phyloP scores from a whole-genome alignment of 2,113 vertebrate species.

The Poecilia latipinna region DNA sequence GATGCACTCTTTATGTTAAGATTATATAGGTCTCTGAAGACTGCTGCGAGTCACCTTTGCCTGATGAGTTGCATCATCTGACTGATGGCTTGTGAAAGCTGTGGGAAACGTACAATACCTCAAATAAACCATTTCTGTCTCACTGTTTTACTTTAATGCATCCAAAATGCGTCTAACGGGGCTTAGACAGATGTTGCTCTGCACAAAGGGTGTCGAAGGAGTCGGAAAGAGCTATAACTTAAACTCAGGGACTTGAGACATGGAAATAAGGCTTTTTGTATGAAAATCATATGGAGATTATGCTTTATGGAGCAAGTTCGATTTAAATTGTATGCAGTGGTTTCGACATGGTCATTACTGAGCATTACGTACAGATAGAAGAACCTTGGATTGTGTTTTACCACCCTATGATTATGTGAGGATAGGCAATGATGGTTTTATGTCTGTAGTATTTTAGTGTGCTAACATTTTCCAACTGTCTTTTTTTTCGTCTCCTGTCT shows the following conservation, averaged over 20 bases:
- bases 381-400: constrained; percentile 6
- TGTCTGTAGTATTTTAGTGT: not conserved
- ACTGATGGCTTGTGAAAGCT: constrained; percentile 72
- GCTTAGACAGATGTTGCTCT: constrained; percentile 24
- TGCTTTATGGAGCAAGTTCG: constrained; percentile 24
- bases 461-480: constrained; percentile 6
- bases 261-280: constrained; percentile 63
- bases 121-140: constrained; percentile 73
- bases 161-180: constrained; percentile 50
- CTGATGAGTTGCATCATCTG: constrained; percentile 54
- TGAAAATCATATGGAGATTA: constrained; percentile 65
- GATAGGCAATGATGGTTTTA: not conserved
- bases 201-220: constrained; percentile 26
- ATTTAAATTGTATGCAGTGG: constrained; percentile 50
- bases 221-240: constrained; percentile 49
- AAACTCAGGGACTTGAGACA: constrained; percentile 50
- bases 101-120: constrained; percentile 60
- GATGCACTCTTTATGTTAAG: constrained; percentile 21
- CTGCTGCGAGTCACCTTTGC: constrained; percentile 63
- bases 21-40: constrained; percentile 39
- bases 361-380: constrained; percentile 13
- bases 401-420: not conserved
- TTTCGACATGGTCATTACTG: constrained; percentile 48
- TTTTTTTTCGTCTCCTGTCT: constrained; percentile 27
- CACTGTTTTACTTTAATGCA: constrained; percentile 69